Percentiles rank a stretch among this genome's conserved stretches.
phyloP scores from a whole-genome alignment of 2,888 invertebrate genomes.

The Neoitamus cyanurus region DNA sequence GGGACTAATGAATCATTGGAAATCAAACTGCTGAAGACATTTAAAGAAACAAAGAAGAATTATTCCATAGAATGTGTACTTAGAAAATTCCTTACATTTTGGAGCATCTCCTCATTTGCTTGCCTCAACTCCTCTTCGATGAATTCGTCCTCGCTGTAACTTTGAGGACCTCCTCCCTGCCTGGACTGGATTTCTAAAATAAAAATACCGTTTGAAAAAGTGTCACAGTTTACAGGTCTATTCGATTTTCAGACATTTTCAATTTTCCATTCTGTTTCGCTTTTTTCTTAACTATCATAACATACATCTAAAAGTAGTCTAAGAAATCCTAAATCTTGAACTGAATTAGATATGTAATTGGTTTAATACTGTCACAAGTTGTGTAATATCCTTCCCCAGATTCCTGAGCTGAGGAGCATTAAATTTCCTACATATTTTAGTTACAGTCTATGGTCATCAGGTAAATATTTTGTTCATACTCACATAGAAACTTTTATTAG shows the following conservation, averaged over 20 bases:
- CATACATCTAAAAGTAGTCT: too few species aligned
- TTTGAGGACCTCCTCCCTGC: conserved; percentile 57
- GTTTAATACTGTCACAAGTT: too few species aligned
- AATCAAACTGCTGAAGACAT: conserved; percentile 51
- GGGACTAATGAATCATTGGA: conserved; percentile 49
- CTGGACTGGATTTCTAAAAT: conserved; percentile 62
- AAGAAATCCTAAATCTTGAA: too few species aligned
- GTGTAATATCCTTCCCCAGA: too few species aligned
- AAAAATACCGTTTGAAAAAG: not conserved
- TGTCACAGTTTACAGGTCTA: not conserved
- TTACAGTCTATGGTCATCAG: too few species aligned
- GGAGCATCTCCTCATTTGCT: conserved; percentile 64
- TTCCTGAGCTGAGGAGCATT: too few species aligned
- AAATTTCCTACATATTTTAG: too few species aligned
- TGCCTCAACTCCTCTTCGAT: conserved; percentile 62
- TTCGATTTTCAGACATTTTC: not conserved
- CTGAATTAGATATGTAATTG: too few species aligned
- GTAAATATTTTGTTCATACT: too few species aligned
- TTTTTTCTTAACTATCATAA: too few species aligned
- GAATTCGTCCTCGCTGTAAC: conserved; percentile 55
- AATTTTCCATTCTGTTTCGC: not conserved
- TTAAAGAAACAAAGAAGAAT: not conserved
- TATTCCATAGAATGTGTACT: not conserved
- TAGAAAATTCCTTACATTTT: conserved; percentile 60
- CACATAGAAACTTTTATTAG: too few species aligned